These are phyloP conservation scores for Aphidius ervi DNA, from an alignment of 1,140 invertebrate species.

Conservation along the genomic window DNA sequence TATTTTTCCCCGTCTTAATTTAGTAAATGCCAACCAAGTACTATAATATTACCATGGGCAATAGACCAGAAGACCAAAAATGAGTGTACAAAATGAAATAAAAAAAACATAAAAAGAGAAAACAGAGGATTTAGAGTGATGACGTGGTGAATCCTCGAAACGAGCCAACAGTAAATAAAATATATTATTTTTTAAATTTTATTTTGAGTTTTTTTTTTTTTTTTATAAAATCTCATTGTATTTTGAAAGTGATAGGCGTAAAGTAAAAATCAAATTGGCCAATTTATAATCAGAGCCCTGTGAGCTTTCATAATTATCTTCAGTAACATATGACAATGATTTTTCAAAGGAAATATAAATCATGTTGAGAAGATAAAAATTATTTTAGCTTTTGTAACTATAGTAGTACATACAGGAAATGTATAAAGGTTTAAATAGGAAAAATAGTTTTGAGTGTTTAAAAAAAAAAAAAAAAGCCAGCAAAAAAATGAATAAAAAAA, in stretches of 20 bases:
- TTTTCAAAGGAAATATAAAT: too few species aligned
- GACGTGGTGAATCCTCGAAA: conserved; percentile 17
- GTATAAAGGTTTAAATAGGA: too few species aligned
- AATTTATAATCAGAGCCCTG: background rate
- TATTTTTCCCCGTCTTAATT: conserved; percentile 21
- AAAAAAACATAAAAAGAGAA: too few species aligned
- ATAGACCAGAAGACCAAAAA: conserved; percentile 12
- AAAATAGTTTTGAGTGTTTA: conserved; percentile 22
- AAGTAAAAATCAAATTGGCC: background rate
- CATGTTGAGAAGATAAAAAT: too few species aligned
- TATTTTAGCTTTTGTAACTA: too few species aligned
- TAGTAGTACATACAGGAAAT: too few species aligned
- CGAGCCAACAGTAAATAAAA: background rate
- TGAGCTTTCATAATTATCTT: too few species aligned
- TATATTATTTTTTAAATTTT: too few species aligned
- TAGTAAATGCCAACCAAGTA: conserved; percentile 28
- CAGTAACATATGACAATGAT: background rate
- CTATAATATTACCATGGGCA: conserved; percentile 18
- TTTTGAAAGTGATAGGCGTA: too few species aligned
- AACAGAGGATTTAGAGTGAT: conserved; percentile 1
- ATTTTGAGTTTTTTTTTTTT: too few species aligned
- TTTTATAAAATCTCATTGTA: too few species aligned
- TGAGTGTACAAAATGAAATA: background rate
- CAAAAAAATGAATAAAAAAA: conserved; percentile 17
- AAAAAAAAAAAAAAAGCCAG: too few species aligned